Base-by-base conservation (phyloP, 1,140 invertebrate genomes). In the Stegodyphus dumicola region DNA sequence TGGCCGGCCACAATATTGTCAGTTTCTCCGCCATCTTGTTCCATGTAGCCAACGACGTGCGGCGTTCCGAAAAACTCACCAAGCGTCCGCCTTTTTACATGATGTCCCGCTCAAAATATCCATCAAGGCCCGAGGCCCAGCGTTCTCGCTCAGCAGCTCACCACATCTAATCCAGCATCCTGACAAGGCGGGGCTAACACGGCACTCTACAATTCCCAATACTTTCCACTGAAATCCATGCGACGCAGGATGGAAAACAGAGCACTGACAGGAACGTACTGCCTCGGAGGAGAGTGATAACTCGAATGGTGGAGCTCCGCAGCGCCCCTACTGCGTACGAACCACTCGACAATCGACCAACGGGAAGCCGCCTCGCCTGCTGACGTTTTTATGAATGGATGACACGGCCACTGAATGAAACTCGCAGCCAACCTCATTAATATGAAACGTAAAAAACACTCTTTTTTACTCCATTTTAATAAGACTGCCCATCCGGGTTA, bases 331-430 rank as follows among this genome's bases (percentile, higher is more conserved):
- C 73, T 49, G 67, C 69, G 56, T 60, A 64, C 78, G 53, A 17
- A 18, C 64, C 49, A 15, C 56, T 64, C 79, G 51, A 53, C 10
- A 74, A 76, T 49, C 73, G 65, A 53, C 70, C 79, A 74, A 75
- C 79, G 18, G 79, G 70, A 69, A 76, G 73, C 49, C 73, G 33
- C 70, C 70, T 49, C 71, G 70, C 70, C 15, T 71, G 79, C 81
- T 75, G 81, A 84, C 81, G 81, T 84, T 84, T 84, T 84, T 84
- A 84, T 84, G 81, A 84, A 84, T 84, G 81, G 73, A 70, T 80
- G 33, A 73, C 69, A 79, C 66, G 77, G 77, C 64, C 77, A 60
- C 53, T 71, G 53, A 18, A 65, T 67, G 53, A 54, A 67, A 48
- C 60, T 52, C 60, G 65, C 64, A 18, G 51, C 60, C 77, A 79